A percentile compares a stretch with the other conserved stretches of the same genome.
These are phyloP conservation scores for Bombus cullumanus DNA, from an alignment of 1,140 invertebrate species.

Conservation along the genomic window DNA sequence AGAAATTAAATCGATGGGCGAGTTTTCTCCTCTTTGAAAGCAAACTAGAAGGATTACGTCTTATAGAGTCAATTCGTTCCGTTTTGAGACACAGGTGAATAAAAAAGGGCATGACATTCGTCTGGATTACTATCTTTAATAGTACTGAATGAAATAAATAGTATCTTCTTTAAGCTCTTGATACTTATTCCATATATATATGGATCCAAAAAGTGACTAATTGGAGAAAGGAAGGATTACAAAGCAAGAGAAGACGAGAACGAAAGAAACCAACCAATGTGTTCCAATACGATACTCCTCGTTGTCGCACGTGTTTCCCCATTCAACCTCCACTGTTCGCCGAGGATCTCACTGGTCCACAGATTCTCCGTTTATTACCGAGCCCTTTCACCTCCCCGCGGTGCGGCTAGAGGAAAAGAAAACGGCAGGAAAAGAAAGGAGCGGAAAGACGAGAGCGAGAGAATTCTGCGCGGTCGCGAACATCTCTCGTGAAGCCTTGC, in stretches of 20 bases:
- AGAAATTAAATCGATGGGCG: background rate
- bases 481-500: conserved; percentile 36
- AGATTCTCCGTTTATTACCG: conserved; percentile 31
- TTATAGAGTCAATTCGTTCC: background rate
- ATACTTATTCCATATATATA: background rate
- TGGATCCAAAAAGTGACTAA: background rate
- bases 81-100: too few relatives aligned
- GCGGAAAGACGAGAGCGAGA: conserved; percentile 28
- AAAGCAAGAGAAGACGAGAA: background rate
- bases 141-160: too few relatives aligned
- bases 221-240: background rate
- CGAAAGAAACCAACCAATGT: conserved; percentile 26
- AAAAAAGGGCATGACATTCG: too few relatives aligned
- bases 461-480: background rate
- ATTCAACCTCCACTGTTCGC: background rate
- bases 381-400: conserved; percentile 38
- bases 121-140: too few relatives aligned
- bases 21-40: background rate
- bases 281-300: background rate
- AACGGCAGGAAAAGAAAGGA: background rate
- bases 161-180: too few relatives aligned
- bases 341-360: conserved; percentile 39
- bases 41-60: background rate
- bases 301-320: background rate
- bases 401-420: conserved; percentile 1